These are phyloP conservation scores for Gopherus flavomarginatus DNA, from an alignment of 2,113 vertebrate species.

Conservation along the genomic window DNA sequence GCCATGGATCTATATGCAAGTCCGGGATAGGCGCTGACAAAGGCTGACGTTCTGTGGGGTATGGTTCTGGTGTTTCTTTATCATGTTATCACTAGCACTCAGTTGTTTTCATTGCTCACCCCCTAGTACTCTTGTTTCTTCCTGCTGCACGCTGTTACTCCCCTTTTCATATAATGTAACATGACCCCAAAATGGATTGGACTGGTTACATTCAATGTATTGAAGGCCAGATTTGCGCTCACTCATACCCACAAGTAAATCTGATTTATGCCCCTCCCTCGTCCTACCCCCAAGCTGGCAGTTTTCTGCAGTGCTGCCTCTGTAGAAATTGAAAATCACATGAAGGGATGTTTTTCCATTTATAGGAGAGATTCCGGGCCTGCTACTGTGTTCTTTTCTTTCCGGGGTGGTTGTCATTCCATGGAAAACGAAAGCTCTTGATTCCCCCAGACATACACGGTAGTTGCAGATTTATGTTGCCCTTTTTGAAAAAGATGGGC, in stretches of 20 bases:
- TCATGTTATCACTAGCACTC: fast-evolving
- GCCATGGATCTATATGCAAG: not conserved
- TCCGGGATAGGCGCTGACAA: not conserved
- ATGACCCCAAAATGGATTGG: not conserved
- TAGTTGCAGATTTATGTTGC: slow-evolving; percentile 36
- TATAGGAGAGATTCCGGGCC: not conserved
- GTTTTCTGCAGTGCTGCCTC: fast-evolving
- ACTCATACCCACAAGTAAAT: fast-evolving
- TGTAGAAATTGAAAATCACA: not conserved
- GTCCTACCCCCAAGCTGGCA: not conserved
- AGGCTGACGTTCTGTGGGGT: not conserved
- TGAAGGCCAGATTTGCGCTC: not conserved
- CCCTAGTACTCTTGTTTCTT: not conserved
- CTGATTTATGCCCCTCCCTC: not conserved
- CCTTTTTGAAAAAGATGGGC: slow-evolving; percentile 36
- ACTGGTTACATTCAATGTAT: not conserved
- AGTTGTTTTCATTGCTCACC: not conserved
- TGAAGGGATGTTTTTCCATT: not conserved
- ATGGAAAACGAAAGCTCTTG: slow-evolving; percentile 36
- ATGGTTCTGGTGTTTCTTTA: not conserved
- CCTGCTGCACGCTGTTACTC: not conserved
- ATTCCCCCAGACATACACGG: slow-evolving; percentile 16
- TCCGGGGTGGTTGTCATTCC: not conserved
- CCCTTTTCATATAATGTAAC: not conserved
- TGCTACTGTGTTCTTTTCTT: not conserved